These are phyloP conservation scores for Eremophila alpestris DNA, from an alignment of 2,797 vertebrate genomes.

Conservation along the genomic window DNA sequence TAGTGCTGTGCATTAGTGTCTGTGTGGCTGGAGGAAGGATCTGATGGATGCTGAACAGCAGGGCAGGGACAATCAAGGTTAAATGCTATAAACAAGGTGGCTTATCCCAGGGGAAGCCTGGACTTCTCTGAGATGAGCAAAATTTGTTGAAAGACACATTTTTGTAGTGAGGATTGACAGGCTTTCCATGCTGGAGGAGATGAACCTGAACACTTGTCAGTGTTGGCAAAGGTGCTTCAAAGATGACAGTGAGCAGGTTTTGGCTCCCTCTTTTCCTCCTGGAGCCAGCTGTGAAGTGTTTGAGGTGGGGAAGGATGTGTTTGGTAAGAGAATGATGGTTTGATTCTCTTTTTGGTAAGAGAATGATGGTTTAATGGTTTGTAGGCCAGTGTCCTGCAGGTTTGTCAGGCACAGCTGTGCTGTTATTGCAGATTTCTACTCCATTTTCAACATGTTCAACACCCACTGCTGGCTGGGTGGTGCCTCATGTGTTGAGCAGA, in stretches of 20 bases:
- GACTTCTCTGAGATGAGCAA: background rate
- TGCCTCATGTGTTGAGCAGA: background rate
- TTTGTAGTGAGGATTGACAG: background rate
- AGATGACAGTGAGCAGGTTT: fast-evolving
- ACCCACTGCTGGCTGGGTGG: background rate
- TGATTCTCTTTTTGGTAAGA: background rate
- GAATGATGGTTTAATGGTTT: fast-evolving
- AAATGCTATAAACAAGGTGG: background rate
- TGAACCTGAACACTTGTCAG: background rate
- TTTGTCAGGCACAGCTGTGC: background rate
- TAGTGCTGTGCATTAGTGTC: background rate
- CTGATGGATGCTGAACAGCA: background rate
- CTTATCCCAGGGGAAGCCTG: background rate
- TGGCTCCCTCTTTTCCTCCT: background rate
- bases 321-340: background rate
- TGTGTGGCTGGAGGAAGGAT: background rate
- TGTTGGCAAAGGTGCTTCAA: background rate
- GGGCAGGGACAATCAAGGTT: background rate
- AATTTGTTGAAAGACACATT: background rate
- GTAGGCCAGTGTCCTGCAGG: background rate
- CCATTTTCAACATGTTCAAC: fast-evolving
- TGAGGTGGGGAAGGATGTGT: background rate
- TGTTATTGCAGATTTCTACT: background rate
- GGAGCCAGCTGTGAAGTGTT: background rate
- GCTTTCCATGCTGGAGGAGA: background rate